Conservation (phyloP, 2,888 invertebrate genomes). For the Eilema caniola region DNA sequence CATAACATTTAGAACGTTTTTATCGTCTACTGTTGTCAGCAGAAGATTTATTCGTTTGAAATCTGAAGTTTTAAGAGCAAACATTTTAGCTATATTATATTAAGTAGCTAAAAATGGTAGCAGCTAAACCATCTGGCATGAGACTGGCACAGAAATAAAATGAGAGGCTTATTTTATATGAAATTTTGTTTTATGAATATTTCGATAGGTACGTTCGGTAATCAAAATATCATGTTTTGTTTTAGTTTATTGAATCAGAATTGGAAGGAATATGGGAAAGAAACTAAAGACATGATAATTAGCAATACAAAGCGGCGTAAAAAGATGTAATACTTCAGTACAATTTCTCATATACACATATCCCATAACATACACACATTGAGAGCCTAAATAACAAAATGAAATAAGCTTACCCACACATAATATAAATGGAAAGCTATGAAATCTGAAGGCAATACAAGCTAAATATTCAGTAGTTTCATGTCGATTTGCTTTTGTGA, state of each 20-base stretch:
- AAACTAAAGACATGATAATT: too few species aligned
- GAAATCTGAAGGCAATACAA: background rate
- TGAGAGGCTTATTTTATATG: background rate
- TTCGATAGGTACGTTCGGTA: background rate
- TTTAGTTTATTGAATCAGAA: background rate
- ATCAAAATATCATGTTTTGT: background rate
- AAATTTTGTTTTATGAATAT: background rate
- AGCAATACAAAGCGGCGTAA: background rate
- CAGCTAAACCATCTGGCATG: constrained; percentile 40
- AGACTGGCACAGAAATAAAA: constrained; percentile 17
- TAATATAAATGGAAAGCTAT: too few species aligned
- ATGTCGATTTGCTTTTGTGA: constrained; percentile 48
- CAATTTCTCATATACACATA: too few species aligned
- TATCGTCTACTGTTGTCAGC: constrained; percentile 72
- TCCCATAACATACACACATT: too few species aligned
- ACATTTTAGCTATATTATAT: constrained; percentile 56
- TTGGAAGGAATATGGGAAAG: background rate
- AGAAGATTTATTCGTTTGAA: constrained; percentile 58
- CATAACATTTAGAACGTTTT: constrained; percentile 36
- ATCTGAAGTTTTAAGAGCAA: constrained; percentile 48
- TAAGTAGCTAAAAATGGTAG: constrained; percentile 47
- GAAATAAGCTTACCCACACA: too few species aligned
- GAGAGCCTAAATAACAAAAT: too few species aligned
- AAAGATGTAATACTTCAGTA: too few species aligned
- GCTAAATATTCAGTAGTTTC: constrained; percentile 45